Conservation (phyloP, 2,888 invertebrate species). For the Tetragonisca angustula region DNA sequence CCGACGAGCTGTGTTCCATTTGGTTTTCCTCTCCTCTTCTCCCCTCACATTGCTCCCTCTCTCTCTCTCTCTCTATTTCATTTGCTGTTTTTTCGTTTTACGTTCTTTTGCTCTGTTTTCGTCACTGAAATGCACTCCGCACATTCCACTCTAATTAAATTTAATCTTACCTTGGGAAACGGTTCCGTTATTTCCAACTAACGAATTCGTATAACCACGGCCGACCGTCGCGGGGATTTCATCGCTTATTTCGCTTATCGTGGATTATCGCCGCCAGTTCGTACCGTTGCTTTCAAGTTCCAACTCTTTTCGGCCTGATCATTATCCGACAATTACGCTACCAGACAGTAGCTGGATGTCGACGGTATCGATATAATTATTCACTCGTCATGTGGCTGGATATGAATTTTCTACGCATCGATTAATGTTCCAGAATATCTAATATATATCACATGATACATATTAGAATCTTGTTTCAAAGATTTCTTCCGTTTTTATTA, state of each 20-base stretch:
- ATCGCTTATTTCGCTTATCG: constrained; percentile 31
- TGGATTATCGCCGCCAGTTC: constrained; percentile 17
- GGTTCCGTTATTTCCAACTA: constrained; percentile 52
- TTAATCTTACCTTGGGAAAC: constrained; percentile 57
- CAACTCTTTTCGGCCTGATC: background rate
- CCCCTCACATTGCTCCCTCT: too few relatives aligned
- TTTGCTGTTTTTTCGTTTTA: background rate
- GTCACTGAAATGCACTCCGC: constrained; percentile 62
- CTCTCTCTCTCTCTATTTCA: background rate
- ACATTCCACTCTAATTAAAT: constrained; percentile 62
- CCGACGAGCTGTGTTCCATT: constrained; percentile 32
- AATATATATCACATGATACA: too few relatives aligned
- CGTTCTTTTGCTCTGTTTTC: constrained; percentile 36
- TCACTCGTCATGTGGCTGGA: background rate
- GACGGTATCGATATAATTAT: too few relatives aligned
- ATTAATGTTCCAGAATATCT: too few relatives aligned
- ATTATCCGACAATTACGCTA: background rate
- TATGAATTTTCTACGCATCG: background rate
- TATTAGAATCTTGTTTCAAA: too few relatives aligned
- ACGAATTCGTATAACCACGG: constrained; percentile 42
- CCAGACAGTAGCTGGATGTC: too few relatives aligned
- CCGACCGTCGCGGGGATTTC: constrained; percentile 24
- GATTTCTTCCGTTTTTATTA: too few relatives aligned
- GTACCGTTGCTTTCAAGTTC: background rate
- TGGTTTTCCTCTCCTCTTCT: background rate